Evolutionary conservation across 2,888 invertebrate species (phyloP), one percentile per base, ranked within the genome.

Genomic region (Drosophila lutescens): DNA sequence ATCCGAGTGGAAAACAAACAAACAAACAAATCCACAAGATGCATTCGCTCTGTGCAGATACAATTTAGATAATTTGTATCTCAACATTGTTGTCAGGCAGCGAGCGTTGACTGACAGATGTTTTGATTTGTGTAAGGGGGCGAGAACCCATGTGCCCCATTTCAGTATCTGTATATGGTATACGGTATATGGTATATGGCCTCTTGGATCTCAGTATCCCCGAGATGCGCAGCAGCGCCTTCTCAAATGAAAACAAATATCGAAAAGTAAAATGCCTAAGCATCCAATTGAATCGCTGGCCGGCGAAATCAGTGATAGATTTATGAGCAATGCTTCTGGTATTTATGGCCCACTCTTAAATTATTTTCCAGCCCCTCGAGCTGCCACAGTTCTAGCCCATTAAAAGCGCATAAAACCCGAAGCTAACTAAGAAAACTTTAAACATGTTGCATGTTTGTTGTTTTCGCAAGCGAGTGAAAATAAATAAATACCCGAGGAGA

Each of bases 21-120:
- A 74, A 77, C 55, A 73, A 75, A 67, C 62, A 76, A 74, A 77
- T 77, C 66, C 69, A 77, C 51, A 77, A 88, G 83, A 85, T 89
- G 89, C 83, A 89, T 89, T 89, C 75, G 83, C 72, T 40, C 57
- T 50, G 60, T 57, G 69, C 77, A 86, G 84, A 89, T 89, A 88
- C 90, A 89, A 88, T 89, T 89, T 86, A 89, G 86, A 88, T 89
- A 90, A 89, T 90, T 87, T 90, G 89, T 90, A 88, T 79, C 86
- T 89, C 87, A 89, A 81, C 88, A 80, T 77, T 78, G 86, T 83
- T 86, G 89, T 86, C 88, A 89, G 81, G 72, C 74, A 46, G 78
- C 69, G 57, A 44, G 77, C 68, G 85, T 75, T 84, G 89, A 90
- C 79, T 89, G 91, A 90, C 89, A 91, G 87, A 91, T 88, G 90